Percentiles rank a stretch among this genome's conserved stretches.
Evolutionary conservation across 2,888 invertebrate genomes (phyloP).

Genomic region (Parnassius mnemosyne): DNA sequence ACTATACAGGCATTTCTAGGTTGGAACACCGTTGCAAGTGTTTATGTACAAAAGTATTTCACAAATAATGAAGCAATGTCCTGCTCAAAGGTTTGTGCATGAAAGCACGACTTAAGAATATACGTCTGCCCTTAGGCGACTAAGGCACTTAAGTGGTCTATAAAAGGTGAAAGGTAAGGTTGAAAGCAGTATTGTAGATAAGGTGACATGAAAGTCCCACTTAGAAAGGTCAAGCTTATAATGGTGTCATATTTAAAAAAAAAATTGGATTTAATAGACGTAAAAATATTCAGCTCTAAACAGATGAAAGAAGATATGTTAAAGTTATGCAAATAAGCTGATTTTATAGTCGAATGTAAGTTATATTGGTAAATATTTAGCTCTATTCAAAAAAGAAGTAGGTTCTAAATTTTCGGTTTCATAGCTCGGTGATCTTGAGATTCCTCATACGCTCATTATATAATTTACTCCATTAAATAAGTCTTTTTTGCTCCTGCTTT

Average conservation of each 20-base stretch:
- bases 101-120: slow-evolving; percentile 13
- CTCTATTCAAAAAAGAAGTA: too few relatives aligned
- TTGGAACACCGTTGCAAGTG: background rate
- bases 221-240: slow-evolving; percentile 21
- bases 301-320: slow-evolving; percentile 8
- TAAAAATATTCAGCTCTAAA: slow-evolving; percentile 1
- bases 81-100: background rate
- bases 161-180: slow-evolving; percentile 23
- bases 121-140: slow-evolving; percentile 17
- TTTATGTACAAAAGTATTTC: background rate
- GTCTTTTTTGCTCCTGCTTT: too few relatives aligned
- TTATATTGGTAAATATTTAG: background rate
- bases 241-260: slow-evolving; percentile 6
- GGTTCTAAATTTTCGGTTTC: too few relatives aligned
- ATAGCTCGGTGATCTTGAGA: too few relatives aligned
- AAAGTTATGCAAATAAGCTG: slow-evolving; percentile 9
- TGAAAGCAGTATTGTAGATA: slow-evolving; percentile 12
- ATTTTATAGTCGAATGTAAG: slow-evolving; percentile 4
- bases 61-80: slow-evolving; percentile 10
- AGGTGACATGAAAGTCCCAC: slow-evolving; percentile 24
- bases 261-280: background rate
- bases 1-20: background rate
- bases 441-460: too few relatives aligned
- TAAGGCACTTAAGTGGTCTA: slow-evolving; percentile 13
- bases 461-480: too few relatives aligned